Conservation (phyloP, 2,888 invertebrate genomes). For the Amphipoea oculea region DNA sequence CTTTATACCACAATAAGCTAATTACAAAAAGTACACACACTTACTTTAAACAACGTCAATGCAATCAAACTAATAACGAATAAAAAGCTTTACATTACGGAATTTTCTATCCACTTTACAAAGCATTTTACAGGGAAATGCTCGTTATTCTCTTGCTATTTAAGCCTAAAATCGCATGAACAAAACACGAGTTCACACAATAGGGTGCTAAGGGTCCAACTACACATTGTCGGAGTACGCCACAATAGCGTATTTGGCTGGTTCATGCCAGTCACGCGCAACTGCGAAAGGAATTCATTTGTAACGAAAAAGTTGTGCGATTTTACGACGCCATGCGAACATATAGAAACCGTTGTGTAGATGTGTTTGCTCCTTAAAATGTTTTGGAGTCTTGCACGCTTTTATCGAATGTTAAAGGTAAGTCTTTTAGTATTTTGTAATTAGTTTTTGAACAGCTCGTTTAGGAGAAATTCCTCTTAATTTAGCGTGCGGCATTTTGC, state of each 20-base stretch:
- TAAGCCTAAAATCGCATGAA: conserved; percentile 50
- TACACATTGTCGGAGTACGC: conserved; percentile 65
- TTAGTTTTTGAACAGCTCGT: conserved; percentile 27
- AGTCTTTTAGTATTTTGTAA: conserved; percentile 37
- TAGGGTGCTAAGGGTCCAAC: conserved; percentile 64
- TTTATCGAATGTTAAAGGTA: conserved; percentile 20
- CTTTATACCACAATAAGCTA: not conserved
- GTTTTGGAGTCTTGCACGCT: conserved; percentile 46
- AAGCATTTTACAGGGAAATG: conserved; percentile 21
- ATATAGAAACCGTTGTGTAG: conserved; percentile 38
- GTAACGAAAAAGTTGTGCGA: conserved; percentile 76
- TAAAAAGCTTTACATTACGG: conserved; percentile 53
- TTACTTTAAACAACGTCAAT: conserved; percentile 42
- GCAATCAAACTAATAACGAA: conserved; percentile 57
- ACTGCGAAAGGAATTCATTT: conserved; percentile 80
- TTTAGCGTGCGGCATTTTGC: conserved; percentile 4
- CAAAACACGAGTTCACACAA: conserved; percentile 49
- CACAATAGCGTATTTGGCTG: conserved; percentile 67
- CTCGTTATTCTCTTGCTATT: not conserved
- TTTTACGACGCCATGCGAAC: conserved; percentile 47
- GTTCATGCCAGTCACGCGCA: conserved; percentile 77
- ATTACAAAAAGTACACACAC: conserved; percentile 21
- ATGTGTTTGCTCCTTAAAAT: conserved; percentile 59
- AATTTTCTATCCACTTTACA: conserved; percentile 48
- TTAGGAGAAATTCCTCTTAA: conserved; percentile 10